Evolutionary conservation across 2,113 vertebrate species (phyloP).

Genomic region (Passer domesticus): DNA sequence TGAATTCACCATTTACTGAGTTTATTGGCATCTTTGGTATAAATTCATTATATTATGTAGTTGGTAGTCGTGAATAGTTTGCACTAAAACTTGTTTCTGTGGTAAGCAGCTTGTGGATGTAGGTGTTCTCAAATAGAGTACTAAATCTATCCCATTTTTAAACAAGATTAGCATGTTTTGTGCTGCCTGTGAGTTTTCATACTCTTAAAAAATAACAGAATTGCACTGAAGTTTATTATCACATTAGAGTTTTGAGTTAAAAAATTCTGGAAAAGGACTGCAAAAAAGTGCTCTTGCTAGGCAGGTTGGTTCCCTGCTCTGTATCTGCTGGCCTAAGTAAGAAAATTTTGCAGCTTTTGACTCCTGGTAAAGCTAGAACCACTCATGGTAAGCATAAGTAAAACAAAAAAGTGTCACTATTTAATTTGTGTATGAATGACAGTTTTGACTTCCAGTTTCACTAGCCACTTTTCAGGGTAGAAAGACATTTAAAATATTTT

Average conservation of each 20-base stretch:
- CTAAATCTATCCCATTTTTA: not conserved
- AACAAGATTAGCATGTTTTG: not conserved
- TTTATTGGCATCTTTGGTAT: not conserved
- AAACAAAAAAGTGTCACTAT: not conserved
- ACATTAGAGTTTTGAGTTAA: not conserved
- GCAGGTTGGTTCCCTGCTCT: not conserved
- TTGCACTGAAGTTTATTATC: not conserved
- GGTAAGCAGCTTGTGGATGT: not conserved
- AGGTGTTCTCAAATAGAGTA: not conserved
- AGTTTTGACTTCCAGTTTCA: not conserved
- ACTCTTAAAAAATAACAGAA: not conserved
- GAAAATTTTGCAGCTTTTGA: not conserved
- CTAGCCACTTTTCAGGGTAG: not conserved
- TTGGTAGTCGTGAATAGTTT: not conserved
- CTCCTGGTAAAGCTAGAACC: not conserved
- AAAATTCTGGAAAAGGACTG: not conserved
- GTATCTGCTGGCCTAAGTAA: not conserved
- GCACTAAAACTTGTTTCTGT: not conserved
- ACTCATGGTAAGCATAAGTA: not conserved
- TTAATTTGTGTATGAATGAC: not conserved
- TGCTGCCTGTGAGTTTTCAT: not conserved
- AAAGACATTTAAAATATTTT: not conserved
- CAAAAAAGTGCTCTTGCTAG: not conserved
- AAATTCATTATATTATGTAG: not conserved
- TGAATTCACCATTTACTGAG: not conserved